A percentile compares a stretch with the other conserved stretches of the same genome.
Evolutionary conservation across 2,797 vertebrate genomes (phyloP).

Genomic region (Hemibagrus guttatus): DNA sequence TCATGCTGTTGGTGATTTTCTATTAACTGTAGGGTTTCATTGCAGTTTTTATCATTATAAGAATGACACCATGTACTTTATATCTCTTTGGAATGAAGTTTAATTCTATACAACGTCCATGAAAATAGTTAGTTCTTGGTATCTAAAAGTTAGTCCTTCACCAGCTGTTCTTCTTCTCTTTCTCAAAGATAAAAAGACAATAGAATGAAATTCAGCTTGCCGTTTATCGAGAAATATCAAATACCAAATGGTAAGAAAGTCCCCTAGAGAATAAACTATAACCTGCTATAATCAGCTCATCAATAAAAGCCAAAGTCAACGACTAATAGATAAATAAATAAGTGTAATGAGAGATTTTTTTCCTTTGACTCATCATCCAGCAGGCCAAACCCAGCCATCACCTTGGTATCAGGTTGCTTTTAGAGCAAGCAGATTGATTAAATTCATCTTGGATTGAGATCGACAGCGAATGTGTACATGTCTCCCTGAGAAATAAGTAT

Average conservation of each 20-base stretch:
- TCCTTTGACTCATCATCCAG: background rate
- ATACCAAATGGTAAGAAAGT: background rate
- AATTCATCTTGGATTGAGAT: background rate
- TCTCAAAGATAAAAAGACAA: background rate
- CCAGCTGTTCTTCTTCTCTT: background rate
- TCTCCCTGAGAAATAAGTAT: background rate
- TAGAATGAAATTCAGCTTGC: background rate
- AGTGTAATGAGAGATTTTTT: background rate
- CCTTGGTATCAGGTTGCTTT: background rate
- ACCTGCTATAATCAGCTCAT: background rate
- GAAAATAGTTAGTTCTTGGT: background rate
- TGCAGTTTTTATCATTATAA: background rate
- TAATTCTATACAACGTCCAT: too few relatives aligned
- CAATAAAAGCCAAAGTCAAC: constrained; percentile 8
- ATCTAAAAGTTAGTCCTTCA: background rate
- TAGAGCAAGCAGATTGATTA: background rate
- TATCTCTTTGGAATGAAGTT: background rate
- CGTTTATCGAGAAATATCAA: background rate
- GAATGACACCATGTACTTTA: too few relatives aligned
- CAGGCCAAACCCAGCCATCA: background rate
- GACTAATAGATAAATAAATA: background rate
- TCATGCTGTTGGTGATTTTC: background rate
- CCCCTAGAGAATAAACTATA: background rate
- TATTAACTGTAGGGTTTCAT: background rate
- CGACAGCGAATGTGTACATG: constrained; percentile 4